Conservation (phyloP, 2,888 invertebrate species). For the Sinentomon sp. region DNA sequence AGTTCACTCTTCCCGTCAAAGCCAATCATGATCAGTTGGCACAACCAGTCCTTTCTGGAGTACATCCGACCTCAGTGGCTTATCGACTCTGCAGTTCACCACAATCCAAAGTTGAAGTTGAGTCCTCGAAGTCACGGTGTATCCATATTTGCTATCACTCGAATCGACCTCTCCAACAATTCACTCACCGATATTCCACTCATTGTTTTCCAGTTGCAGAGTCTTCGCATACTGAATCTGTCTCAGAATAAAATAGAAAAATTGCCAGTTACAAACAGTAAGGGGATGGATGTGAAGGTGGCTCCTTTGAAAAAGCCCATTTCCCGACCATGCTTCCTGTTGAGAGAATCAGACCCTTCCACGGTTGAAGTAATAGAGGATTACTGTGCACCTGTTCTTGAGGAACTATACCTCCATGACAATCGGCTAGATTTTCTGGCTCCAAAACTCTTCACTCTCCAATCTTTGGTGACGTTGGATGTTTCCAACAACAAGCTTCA, state of each 20-base stretch:
- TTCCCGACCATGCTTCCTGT: too few relatives aligned
- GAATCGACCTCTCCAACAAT: slow-evolving; percentile 77
- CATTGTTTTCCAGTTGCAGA: slow-evolving; percentile 53
- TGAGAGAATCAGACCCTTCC: too few relatives aligned
- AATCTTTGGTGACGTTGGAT: slow-evolving; percentile 49
- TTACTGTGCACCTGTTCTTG: too few relatives aligned
- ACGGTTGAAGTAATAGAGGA: too few relatives aligned
- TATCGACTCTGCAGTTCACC: slow-evolving; percentile 47
- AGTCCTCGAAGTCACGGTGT: slow-evolving; percentile 35
- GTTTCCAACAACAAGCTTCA: slow-evolving; percentile 82
- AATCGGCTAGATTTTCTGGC: slow-evolving; percentile 62
- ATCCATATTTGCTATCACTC: slow-evolving; percentile 67
- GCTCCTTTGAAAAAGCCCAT: too few relatives aligned
- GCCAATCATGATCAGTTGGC: slow-evolving; percentile 63
- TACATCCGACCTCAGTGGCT: slow-evolving; percentile 49
- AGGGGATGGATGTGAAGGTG: too few relatives aligned
- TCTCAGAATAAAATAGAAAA: slow-evolving; percentile 66
- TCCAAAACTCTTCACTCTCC: slow-evolving; percentile 45
- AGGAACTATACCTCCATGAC: slow-evolving; percentile 27
- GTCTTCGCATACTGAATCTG: slow-evolving; percentile 52
- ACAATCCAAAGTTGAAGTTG: slow-evolving; percentile 52
- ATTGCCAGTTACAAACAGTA: too few relatives aligned
- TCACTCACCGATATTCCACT: slow-evolving; percentile 47
- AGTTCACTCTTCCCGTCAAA: slow-evolving; percentile 40
- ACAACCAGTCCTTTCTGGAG: slow-evolving; percentile 43